These are phyloP conservation scores for Brachypodius melanocephalos DNA, from an alignment of 2,113 vertebrate genomes.

Conservation along the genomic window DNA sequence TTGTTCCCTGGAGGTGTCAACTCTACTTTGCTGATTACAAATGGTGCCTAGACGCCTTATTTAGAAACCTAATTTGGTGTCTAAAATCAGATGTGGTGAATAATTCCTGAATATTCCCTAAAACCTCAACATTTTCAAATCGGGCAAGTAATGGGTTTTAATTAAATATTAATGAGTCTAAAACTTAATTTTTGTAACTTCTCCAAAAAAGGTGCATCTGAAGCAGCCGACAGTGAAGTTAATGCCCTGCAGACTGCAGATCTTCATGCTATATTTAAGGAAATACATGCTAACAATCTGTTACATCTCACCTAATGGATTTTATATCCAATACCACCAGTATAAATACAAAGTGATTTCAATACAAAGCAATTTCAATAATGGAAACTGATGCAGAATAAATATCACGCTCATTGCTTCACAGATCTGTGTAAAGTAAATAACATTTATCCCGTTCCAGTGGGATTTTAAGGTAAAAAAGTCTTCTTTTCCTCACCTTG, in stretches of 20 bases:
- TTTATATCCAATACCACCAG: background rate
- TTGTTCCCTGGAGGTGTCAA: background rate
- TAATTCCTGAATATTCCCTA: background rate
- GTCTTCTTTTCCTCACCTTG: background rate
- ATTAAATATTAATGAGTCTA: background rate
- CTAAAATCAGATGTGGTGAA: background rate
- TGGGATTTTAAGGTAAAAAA: background rate
- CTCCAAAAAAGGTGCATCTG: background rate
- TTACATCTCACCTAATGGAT: background rate
- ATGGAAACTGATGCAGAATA: background rate
- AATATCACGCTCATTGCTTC: background rate
- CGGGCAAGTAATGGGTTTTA: background rate
- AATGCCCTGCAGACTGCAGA: background rate
- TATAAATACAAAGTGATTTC: background rate
- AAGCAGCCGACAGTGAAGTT: background rate
- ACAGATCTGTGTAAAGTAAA: background rate
- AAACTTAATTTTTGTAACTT: background rate
- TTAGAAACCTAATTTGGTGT: background rate
- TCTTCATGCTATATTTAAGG: background rate
- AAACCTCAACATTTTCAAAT: background rate
- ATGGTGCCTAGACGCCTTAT: background rate
- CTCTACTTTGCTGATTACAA: background rate
- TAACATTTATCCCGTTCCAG: background rate
- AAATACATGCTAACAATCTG: background rate
- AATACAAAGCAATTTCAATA: background rate